Conservation (phyloP, 2,113 vertebrate genomes). For the Nothobranchius furzeri region DNA sequence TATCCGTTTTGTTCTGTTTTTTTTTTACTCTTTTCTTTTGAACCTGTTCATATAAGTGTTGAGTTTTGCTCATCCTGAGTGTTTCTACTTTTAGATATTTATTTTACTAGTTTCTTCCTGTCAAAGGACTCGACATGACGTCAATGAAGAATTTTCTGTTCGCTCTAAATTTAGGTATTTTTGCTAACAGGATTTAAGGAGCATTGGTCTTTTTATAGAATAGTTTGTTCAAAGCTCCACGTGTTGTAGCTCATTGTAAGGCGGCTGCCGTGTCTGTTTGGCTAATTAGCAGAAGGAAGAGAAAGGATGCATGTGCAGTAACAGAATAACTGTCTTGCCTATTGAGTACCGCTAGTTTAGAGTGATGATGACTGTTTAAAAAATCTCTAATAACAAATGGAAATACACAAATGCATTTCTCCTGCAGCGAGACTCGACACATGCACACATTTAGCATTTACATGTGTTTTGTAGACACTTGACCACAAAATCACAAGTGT, state of each 20-base stretch:
- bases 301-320: too few relatives aligned
- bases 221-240: background rate
- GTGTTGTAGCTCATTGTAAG: too few relatives aligned
- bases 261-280: too few relatives aligned
- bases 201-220: background rate
- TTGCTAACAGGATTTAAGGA: slow-evolving; percentile 14
- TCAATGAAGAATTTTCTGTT: slow-evolving; percentile 31
- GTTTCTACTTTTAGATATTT: slow-evolving; percentile 5
- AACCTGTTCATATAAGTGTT: background rate
- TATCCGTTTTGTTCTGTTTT: background rate
- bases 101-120: slow-evolving; percentile 13
- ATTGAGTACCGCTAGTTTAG: too few relatives aligned
- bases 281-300: too few relatives aligned
- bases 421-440: too few relatives aligned
- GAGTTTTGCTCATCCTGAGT: slow-evolving; percentile 4
- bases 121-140: slow-evolving; percentile 14
- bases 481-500: slow-evolving; percentile 43
- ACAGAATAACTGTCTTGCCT: too few relatives aligned
- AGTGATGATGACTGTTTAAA: too few relatives aligned
- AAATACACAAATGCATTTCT: too few relatives aligned
- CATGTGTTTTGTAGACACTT: slow-evolving; percentile 19
- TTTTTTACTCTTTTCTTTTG: background rate
- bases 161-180: background rate
- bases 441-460: too few relatives aligned
- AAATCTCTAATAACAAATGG: too few relatives aligned